Evolutionary conservation across 2,797 vertebrate species (phyloP).

Genomic region (Poliocrania exsul): DNA sequence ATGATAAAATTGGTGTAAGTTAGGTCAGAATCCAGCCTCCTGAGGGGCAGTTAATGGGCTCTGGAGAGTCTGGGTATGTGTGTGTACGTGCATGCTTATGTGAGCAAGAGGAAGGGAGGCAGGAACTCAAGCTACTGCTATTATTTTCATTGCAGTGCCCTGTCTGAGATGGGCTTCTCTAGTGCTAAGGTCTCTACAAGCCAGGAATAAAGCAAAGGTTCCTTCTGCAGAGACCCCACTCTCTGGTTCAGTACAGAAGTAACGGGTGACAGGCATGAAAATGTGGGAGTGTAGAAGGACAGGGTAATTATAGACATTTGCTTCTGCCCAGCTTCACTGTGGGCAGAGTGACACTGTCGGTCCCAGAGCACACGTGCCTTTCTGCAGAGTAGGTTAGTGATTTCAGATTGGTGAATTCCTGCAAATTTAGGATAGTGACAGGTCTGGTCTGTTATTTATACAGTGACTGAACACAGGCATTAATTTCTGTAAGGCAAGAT

Average conservation of each 20-base stretch:
- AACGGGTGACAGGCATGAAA: not conserved
- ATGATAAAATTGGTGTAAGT: not conserved
- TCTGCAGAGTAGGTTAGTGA: not conserved
- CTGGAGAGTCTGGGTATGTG: not conserved
- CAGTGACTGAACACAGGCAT: not conserved
- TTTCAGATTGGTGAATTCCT: not conserved
- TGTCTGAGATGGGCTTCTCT: not conserved
- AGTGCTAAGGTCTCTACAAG: not conserved
- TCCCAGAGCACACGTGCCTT: fast-evolving
- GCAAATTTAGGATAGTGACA: not conserved
- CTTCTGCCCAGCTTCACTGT: not conserved
- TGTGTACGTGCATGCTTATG: not conserved
- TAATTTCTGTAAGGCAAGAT: not conserved
- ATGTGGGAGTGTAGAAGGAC: not conserved
- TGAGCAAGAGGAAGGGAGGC: not conserved
- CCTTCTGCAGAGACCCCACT: not conserved
- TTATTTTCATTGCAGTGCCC: not conserved
- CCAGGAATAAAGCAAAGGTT: not conserved
- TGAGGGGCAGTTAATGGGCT: not conserved
- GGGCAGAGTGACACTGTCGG: not conserved
- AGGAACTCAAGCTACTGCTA: not conserved
- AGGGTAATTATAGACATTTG: not conserved
- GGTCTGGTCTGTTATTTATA: not conserved
- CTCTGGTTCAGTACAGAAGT: not conserved
- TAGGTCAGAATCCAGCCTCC: not conserved